These are phyloP conservation scores for Drosophila arawakana DNA, from an alignment of 1,140 invertebrate species.

Conservation along the genomic window DNA sequence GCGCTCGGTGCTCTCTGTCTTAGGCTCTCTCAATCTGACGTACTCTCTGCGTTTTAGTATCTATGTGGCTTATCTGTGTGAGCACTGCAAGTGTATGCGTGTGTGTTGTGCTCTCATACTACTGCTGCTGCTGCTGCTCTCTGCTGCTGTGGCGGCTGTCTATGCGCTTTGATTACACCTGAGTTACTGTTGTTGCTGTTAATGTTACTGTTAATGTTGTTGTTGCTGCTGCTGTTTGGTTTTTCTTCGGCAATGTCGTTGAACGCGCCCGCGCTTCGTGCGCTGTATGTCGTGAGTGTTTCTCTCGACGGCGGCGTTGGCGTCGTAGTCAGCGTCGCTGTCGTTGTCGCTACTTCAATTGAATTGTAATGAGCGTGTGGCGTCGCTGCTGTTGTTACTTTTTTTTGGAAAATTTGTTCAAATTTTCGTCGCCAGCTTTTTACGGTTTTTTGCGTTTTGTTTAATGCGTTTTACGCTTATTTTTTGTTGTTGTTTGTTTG, in stretches of 20 bases:
- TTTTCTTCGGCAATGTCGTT: constrained; percentile 74
- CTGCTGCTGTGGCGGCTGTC: constrained; percentile 50
- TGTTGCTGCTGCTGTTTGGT: constrained; percentile 65
- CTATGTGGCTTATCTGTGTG: constrained; percentile 76
- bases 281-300: constrained; percentile 24
- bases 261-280: constrained; percentile 58
- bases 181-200: constrained; percentile 50
- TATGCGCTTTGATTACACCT: constrained; percentile 78
- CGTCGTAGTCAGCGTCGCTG: constrained; percentile 26
- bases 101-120: constrained; percentile 12
- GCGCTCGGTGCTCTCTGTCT: constrained; percentile 16
- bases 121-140: constrained; percentile 37
- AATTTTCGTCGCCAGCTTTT: constrained; percentile 79
- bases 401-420: constrained; percentile 67
- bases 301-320: constrained; percentile 23
- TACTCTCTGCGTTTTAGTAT: constrained; percentile 32
- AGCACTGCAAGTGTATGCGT: constrained; percentile 21
- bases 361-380: constrained; percentile 77
- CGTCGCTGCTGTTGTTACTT: constrained; percentile 34
- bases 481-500: too few species aligned
- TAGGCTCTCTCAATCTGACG: too few species aligned
- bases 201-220: constrained; percentile 10
- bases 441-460: constrained; percentile 65
- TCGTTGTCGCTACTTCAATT: constrained; percentile 75
- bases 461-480: constrained; percentile 63